Percentiles rank a stretch among this genome's conserved stretches.
phyloP scores from a whole-genome alignment of 2,888 invertebrate genomes.

The Heliconius ismenius region DNA sequence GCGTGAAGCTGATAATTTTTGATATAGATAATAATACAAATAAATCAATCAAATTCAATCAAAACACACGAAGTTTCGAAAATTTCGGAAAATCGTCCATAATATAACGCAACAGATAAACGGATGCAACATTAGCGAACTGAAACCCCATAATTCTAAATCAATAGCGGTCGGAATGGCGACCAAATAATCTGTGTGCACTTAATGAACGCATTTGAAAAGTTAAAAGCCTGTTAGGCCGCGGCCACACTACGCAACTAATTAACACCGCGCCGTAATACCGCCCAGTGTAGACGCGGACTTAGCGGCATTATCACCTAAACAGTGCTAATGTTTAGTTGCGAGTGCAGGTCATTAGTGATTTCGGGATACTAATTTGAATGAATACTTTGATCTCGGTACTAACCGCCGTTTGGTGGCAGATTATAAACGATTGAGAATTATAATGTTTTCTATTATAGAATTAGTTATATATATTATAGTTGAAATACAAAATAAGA shows the following conservation, averaged over 20 bases:
- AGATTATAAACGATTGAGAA: conserved; percentile 31
- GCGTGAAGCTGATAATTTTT: too few species aligned
- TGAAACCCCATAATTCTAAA: conserved; percentile 63
- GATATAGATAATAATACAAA: neutral
- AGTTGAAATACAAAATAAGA: too few species aligned
- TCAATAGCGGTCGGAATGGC: conserved; percentile 58
- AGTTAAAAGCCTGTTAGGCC: conserved; percentile 77
- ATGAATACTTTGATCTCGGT: conserved; percentile 45
- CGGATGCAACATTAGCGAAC: conserved; percentile 46
- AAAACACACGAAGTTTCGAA: conserved; percentile 3
- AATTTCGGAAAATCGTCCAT: conserved; percentile 47
- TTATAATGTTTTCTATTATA: conserved; percentile 17
- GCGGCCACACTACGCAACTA: conserved; percentile 63
- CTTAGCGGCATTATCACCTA: conserved; percentile 78
- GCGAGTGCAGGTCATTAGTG: conserved; percentile 62
- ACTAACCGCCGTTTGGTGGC: conserved; percentile 19
- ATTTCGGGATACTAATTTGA: conserved; percentile 55
- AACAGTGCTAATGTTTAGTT: conserved; percentile 79
- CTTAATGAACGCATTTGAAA: conserved; percentile 78
- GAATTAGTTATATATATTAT: too few species aligned
- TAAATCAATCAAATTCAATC: conserved; percentile 29
- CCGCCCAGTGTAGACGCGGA: conserved; percentile 68
- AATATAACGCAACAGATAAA: conserved; percentile 57
- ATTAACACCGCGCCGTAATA: conserved; percentile 70
- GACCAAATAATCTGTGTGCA: conserved; percentile 65